Base-by-base conservation (phyloP, 2,797 vertebrate genomes). In the Amblyraja radiata region DNA sequence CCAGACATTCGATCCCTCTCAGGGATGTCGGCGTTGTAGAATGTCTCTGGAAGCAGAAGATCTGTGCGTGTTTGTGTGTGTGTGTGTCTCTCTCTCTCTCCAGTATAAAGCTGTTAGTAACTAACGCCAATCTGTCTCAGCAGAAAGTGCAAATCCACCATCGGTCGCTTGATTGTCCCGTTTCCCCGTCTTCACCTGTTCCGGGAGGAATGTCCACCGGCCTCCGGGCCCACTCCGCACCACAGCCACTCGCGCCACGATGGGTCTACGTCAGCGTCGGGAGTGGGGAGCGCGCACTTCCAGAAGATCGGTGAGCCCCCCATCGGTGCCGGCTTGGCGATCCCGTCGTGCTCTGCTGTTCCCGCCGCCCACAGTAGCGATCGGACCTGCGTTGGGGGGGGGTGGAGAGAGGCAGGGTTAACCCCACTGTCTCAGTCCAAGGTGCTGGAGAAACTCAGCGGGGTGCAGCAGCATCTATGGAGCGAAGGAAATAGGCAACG, bases 91-190 rank as follows among this genome's bases (percentile, higher is more conserved):
- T 68, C 65, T 21, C 61, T n/a, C 61, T 54, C 68, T 74, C 39
- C 71, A 14, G 90, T 23, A 58, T 25, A 74, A 76, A 76, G 90
- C 90, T 74, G 90, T 71, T 28, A 76, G 90, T 76, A 74, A 46
- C 39, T n/a, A 88, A 88, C 61, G n/a, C 14, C 84, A 0, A 71
- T 54, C 65, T 76, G 74, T 76, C 73, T 92, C 71, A n/a, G 65
- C 16, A 92, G 90, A 73, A 76, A 92, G 84, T 88, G 90, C 90
- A 76, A 91, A 73, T 91, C 90, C 71, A 73, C 46, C 39, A 73
- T n/a, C n/a, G 32, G n/a, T 21, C n/a, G 0, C 46, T 92, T 54
- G 68, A 91, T 73, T 92, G 90, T 92, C 90, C 90, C 92, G 71
- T 58, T 32, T 32, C 32, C 21, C 84, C n/a, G 36, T 61, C 81